Evolutionary conservation across 2,797 vertebrate genomes (phyloP), one percentile per base, ranked within the genome.

Genomic region (Manis pentadactyla): DNA sequence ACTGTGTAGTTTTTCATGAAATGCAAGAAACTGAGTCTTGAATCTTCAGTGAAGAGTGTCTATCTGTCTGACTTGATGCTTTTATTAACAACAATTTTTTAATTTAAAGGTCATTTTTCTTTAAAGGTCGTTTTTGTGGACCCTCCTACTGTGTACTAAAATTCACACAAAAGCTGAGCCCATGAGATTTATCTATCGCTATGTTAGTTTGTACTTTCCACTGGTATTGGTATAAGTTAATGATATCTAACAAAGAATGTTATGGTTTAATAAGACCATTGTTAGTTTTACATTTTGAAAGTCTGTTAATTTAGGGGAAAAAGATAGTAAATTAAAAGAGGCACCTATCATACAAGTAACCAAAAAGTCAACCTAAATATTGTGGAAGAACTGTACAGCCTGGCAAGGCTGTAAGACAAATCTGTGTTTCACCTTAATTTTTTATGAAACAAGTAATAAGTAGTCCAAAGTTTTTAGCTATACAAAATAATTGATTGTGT

Each of bases 61-160:
- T 77, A 25, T 49, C 18, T 87, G 90, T 93, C 46, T 95, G 75
- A 79, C 12, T 73, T 59, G 46, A 66, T 90, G 59, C 42, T 75
- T 71, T 73, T 75, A 34, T 87, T 86, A 21, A 64, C 42, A 81
- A 5, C 19, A 46, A 27, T 31, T 83, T 3, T n/a, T 87, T 13
- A 23, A 25, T 69, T 39, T 39, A n/a, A 53, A 75, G 31, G 42
- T 53, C 49, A 53, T 31, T 53, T 51, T 46, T 49, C 64, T 93
- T 57, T 55, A 21, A 46, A 46, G 64, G 14, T 75, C 21, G 31
- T 14, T 75, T 88, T 68, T 86, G 77, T 31, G 81, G 49, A 27
- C 34, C 59, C 6, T 87, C 46, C 83, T 63, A 31, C 10, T 64
- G 14, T 79, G 53, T 88, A 31, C 71, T 81, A 42, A 81, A 53